phyloP scores from a whole-genome alignment of 2,888 invertebrate genomes.

The Allolobophora icterica region DNA sequence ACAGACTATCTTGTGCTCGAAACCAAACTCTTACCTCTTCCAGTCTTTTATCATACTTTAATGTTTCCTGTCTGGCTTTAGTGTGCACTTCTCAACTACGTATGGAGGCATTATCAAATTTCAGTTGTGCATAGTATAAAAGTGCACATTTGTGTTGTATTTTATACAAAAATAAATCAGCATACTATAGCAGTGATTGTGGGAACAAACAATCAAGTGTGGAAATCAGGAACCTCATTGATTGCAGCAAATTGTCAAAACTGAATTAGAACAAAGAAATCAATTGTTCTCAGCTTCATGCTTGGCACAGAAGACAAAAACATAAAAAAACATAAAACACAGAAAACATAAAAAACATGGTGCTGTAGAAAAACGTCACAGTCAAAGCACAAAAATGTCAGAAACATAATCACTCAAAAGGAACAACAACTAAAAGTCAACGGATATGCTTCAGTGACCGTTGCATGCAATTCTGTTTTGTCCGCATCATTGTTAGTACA shows the following conservation, averaged over 20 bases:
- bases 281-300: neutral
- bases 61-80: too few species aligned
- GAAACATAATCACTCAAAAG: neutral
- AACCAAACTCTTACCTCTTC: too few species aligned
- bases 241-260: neutral
- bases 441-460: neutral
- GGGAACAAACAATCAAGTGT: too few species aligned
- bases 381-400: slow-evolving; percentile 2
- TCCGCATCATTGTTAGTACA: neutral
- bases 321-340: neutral
- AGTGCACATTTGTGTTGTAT: too few species aligned
- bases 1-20: too few species aligned
- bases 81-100: too few species aligned
- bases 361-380: neutral
- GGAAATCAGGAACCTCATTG: too few species aligned
- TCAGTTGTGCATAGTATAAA: too few species aligned
- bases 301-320: neutral
- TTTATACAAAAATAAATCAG: too few species aligned
- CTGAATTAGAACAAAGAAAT: neutral
- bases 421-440: neutral
- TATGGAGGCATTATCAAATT: too few species aligned
- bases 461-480: neutral
- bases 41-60: too few species aligned
- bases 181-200: too few species aligned
- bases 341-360: neutral